phyloP scores from a whole-genome alignment of 2,888 invertebrate species.

The Mesodorylaimus sp. region DNA sequence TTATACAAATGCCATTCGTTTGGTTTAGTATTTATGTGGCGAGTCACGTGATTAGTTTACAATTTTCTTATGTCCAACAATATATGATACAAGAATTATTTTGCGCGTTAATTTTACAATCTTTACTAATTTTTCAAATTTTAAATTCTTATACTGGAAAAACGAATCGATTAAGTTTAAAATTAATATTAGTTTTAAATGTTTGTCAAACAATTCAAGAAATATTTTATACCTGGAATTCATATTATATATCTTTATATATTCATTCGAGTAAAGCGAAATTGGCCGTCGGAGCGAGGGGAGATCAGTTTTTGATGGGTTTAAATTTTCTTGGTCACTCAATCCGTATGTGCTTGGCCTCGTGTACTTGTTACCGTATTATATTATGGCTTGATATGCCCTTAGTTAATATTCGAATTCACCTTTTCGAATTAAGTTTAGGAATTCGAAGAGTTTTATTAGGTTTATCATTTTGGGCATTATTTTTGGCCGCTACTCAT shows the following conservation, averaged over 20 bases:
- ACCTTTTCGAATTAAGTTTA: neutral
- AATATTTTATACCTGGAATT: slow-evolving; percentile 4
- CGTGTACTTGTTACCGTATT: neutral
- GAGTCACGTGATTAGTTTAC: neutral
- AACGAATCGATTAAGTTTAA: neutral
- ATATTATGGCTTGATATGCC: neutral
- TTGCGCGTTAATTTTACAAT: neutral
- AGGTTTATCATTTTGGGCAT: neutral
- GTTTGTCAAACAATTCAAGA: slow-evolving; percentile 1
- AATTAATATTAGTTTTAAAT: neutral
- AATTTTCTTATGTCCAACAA: neutral
- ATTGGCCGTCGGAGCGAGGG: neutral
- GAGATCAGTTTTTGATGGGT: slow-evolving; percentile 2
- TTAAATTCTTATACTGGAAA: too few species aligned
- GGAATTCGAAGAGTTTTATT: neutral
- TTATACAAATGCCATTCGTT: neutral
- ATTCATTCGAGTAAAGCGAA: neutral
- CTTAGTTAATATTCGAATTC: neutral
- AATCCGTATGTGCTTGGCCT: neutral
- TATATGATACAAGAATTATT: slow-evolving; percentile 7
- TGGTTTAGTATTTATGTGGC: slow-evolving; percentile 6
- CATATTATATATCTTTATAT: slow-evolving; percentile 6
- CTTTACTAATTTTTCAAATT: neutral
- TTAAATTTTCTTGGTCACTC: slow-evolving; percentile 5
- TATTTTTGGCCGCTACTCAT: neutral